phyloP scores from a whole-genome alignment of 2,797 vertebrate species.

The Rhadinocentrus ornatus region DNA sequence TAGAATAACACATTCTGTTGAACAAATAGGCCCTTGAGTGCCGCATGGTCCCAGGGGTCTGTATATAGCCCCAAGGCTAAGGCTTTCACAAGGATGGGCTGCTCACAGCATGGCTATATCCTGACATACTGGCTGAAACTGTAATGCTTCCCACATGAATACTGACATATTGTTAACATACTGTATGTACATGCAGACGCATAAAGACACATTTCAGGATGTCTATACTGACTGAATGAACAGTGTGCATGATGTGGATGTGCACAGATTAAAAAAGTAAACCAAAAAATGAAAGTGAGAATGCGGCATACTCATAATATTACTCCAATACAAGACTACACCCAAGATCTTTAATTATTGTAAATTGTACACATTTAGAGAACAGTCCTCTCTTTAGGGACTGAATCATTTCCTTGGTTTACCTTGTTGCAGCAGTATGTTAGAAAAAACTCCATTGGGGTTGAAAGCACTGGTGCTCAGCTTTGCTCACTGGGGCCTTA shows the following conservation, averaged over 20 bases:
- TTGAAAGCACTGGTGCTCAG: constrained; percentile 68
- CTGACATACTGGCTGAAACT: constrained; percentile 76
- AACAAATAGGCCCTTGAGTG: constrained; percentile 88
- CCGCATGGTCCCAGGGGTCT: constrained; percentile 82
- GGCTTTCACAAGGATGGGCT: constrained; percentile 79
- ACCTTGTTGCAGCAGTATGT: constrained; percentile 58
- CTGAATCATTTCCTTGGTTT: constrained; percentile 35
- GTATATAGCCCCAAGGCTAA: constrained; percentile 82
- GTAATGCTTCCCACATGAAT: constrained; percentile 70
- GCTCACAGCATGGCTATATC: constrained; percentile 79
- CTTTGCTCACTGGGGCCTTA: constrained; percentile 78
- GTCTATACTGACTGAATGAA: constrained; percentile 17
- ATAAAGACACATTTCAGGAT: constrained; percentile 2
- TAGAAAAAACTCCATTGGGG: constrained; percentile 65
- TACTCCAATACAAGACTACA: neutral
- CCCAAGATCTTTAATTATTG: constrained; percentile 6
- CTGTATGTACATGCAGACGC: constrained; percentile 24
- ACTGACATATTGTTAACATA: constrained; percentile 69
- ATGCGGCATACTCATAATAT: neutral
- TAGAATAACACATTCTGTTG: constrained; percentile 87
- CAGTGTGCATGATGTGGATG: constrained; percentile 1
- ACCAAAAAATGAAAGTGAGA: constrained; percentile 10
- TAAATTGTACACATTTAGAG: neutral
- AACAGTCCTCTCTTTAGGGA: constrained; percentile 11
- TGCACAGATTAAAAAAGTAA: neutral